Percentiles rank a stretch among this genome's conserved stretches.
Evolutionary conservation across 2,113 vertebrate genomes (phyloP).

Genomic region (Percina caprodes): DNA sequence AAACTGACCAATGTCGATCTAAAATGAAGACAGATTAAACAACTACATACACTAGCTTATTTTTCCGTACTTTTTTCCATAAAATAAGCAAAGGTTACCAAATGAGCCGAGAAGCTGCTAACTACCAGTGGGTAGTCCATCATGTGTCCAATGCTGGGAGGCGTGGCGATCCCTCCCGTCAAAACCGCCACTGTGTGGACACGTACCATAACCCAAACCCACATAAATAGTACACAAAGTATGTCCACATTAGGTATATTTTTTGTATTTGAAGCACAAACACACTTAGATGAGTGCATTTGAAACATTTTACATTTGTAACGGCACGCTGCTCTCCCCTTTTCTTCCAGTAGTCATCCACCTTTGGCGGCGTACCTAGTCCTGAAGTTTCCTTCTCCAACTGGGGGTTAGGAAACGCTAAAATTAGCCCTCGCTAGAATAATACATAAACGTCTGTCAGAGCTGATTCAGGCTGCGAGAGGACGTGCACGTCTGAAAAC

Average conservation of each 20-base stretch:
- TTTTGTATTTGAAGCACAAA: background rate
- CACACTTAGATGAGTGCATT: background rate
- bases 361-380: slow-evolving; percentile 39
- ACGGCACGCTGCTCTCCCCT: background rate
- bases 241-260: background rate
- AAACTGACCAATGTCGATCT: no score
- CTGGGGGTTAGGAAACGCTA: slow-evolving; percentile 52
- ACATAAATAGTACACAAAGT: background rate
- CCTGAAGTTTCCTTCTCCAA: slow-evolving; percentile 61
- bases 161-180: no score
- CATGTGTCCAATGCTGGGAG: no score
- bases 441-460: slow-evolving; percentile 74
- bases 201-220: no score
- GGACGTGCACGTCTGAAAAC: slow-evolving; percentile 57
- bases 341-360: slow-evolving; percentile 36
- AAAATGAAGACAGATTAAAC: no score
- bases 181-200: no score
- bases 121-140: no score
- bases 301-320: background rate
- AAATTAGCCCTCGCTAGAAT: slow-evolving; percentile 71
- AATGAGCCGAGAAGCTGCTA: no score
- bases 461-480: slow-evolving; percentile 48
- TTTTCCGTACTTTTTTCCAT: no score
- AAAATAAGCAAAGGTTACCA: no score
- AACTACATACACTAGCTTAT: no score